A percentile compares a stretch with the other conserved stretches of the same genome.
Conservation (phyloP, 2,113 vertebrate genomes). For the Aspiorhynchus laticeps region DNA sequence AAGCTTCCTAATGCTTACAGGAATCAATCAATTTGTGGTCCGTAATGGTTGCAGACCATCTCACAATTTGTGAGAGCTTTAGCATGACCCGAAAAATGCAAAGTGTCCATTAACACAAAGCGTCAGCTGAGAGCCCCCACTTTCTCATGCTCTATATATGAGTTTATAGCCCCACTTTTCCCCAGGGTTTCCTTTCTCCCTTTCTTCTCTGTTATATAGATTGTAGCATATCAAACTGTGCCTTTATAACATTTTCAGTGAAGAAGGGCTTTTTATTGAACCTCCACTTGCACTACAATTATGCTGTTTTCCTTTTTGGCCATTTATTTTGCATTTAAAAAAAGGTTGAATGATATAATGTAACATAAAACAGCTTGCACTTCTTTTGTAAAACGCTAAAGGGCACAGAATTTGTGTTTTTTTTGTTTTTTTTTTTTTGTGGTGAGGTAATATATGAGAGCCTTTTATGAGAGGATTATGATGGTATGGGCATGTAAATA, state of each 20-base stretch:
- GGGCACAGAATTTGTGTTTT: neutral
- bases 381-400: constrained; percentile 3
- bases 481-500: constrained; percentile 17
- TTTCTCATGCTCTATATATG: neutral
- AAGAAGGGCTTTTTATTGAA: constrained; percentile 16
- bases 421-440: neutral
- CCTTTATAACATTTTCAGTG: neutral
- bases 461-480: constrained; percentile 34
- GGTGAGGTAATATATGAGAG: neutral
- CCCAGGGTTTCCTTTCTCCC: neutral
- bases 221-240: constrained; percentile 34
- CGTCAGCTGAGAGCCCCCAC: neutral
- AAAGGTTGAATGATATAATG: constrained; percentile 5
- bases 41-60: constrained; percentile 10
- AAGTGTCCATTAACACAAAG: constrained; percentile 32
- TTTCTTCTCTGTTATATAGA: neutral
- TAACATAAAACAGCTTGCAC: neutral
- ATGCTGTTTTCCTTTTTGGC: neutral
- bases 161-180: constrained; percentile 23
- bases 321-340: constrained; percentile 17
- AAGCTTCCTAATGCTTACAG: constrained; percentile 31
- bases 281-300: constrained; percentile 10
- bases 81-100: constrained; percentile 28
- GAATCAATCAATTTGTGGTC: constrained; percentile 31
- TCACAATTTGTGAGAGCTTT: constrained; percentile 19